Evolutionary conservation across 1,140 invertebrate species (phyloP).

Genomic region (Aphelinus atriplicis): DNA sequence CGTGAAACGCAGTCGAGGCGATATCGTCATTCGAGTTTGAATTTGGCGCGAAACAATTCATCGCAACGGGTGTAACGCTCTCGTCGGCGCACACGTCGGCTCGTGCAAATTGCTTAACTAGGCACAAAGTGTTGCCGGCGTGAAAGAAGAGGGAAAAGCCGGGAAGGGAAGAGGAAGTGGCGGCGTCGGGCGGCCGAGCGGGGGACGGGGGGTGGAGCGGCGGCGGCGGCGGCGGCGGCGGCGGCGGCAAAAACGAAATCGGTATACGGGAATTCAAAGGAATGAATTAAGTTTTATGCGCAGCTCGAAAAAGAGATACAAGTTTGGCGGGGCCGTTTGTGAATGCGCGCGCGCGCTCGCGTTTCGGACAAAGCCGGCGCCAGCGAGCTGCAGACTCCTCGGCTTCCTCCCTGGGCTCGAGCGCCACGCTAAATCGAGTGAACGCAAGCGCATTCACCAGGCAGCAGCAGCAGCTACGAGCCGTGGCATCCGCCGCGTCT

Average conservation of each 20-base stretch:
- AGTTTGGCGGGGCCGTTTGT: neutral
- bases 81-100: no score
- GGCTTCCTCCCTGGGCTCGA: slow-evolving; percentile 22
- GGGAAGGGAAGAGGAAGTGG: neutral
- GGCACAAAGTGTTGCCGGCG: neutral
- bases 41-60: no score
- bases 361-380: slow-evolving; percentile 35
- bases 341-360: slow-evolving; percentile 10
- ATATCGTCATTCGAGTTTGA: no score
- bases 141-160: neutral
- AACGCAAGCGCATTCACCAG: slow-evolving; percentile 15
- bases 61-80: no score
- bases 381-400: slow-evolving; percentile 21
- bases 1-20: no score
- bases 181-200: no score
- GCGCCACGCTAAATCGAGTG: slow-evolving; percentile 32
- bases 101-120: neutral
- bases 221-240: no score
- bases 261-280: slow-evolving; percentile 38
- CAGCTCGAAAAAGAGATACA: slow-evolving; percentile 40
- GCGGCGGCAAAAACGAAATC: slow-evolving; percentile 11
- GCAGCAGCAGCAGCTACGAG: neutral
- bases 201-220: no score
- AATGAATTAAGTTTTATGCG: slow-evolving; percentile 44
- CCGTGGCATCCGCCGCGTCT: neutral